These are phyloP conservation scores for Corythoichthys intestinalis DNA, from an alignment of 2,113 vertebrate genomes.

Conservation along the genomic window DNA sequence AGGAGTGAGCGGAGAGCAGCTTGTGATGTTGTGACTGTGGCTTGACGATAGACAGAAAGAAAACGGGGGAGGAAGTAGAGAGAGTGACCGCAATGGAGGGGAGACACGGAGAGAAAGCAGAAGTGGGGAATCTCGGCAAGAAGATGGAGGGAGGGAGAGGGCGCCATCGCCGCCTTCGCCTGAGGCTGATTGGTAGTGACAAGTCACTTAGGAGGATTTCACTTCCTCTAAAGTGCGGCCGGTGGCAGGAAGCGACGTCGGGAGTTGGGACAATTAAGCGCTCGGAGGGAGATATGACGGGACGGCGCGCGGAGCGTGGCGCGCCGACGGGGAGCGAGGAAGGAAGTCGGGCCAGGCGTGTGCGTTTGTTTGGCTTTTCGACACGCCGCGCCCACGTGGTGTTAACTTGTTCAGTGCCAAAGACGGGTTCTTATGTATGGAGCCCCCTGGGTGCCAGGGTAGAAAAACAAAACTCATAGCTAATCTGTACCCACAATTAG, in stretches of 20 bases:
- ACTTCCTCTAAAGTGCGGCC: conserved; percentile 81
- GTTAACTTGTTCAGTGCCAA: no score
- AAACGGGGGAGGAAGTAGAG: conserved; percentile 14
- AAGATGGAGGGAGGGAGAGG: conserved; percentile 13
- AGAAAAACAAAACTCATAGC: no score
- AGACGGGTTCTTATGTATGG: no score
- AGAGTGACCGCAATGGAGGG: conserved; percentile 13
- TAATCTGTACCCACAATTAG: no score
- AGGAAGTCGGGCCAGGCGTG: conserved; percentile 47
- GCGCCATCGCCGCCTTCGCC: conserved; percentile 58
- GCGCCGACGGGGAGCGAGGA: conserved; percentile 22
- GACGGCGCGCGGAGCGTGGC: conserved; percentile 68
- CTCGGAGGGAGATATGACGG: conserved; percentile 86
- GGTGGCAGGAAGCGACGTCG: conserved; percentile 74
- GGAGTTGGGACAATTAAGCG: conserved; percentile 83
- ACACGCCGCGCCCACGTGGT: no score
- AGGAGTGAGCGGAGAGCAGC: conserved; percentile 78
- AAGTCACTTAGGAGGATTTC: conserved; percentile 89
- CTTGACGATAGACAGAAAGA: conserved; percentile 62
- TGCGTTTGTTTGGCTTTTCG: conserved; percentile 2
- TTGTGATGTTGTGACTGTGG: conserved; percentile 85
- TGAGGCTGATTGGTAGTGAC: conserved; percentile 82
- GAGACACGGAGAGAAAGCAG: conserved; percentile 15
- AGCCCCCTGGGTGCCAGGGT: no score
- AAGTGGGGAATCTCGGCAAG: conserved; percentile 10